Base-by-base conservation (phyloP, 2,113 vertebrate species). In the Festucalex cinctus region DNA sequence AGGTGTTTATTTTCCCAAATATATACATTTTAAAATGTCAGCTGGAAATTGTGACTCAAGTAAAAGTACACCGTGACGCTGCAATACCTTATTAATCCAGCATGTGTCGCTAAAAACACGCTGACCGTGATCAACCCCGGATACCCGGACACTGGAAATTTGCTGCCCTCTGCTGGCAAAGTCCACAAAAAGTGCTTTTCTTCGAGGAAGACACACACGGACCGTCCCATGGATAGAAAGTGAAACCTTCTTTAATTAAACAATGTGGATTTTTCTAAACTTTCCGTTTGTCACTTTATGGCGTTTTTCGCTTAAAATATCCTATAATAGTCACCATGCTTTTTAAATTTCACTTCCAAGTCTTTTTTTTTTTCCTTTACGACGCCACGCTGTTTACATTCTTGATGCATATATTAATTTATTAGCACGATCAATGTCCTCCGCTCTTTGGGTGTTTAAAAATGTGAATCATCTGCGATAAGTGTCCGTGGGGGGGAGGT, bases 91-190 rank as follows among this genome's bases (percentile, higher is more conserved):
- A 37, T 22, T 7, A 3, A 46, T 28, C 71, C 77, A 66, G 20
- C 68, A 79, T 70, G 62, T 74, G 77, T 66, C n/a, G 63, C 28
- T 13, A 37, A 46, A 22, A 6, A 39, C 12, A 8, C 3, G 4
- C 20, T 39, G 9, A 9, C 12, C 9, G 2, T 14, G 56, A 9
- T n/a, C 20, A 17, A 39, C n/a, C n/a, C n/a, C n/a, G n/a, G n/a
- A n/a, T n/a, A 20, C 5, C 12, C 39, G 1, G 13, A 43, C 4
- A 46, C 51, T 19, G 63, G 66, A 67, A 35, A 36, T 88, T 64
- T 87, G 82, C 79, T 81, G 86, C 86, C 88, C 85, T 79, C 88
- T 61, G 43, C 62, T 54, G 88, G 86, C 71, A 32, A 56, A 26
- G 5, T 56, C 14, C 19, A 20, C 7, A 16, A n/a, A 43, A 62